Evolutionary conservation across 2,888 invertebrate genomes (phyloP), one percentile per base, ranked within the genome.

Genomic region (Clivina fossor): DNA sequence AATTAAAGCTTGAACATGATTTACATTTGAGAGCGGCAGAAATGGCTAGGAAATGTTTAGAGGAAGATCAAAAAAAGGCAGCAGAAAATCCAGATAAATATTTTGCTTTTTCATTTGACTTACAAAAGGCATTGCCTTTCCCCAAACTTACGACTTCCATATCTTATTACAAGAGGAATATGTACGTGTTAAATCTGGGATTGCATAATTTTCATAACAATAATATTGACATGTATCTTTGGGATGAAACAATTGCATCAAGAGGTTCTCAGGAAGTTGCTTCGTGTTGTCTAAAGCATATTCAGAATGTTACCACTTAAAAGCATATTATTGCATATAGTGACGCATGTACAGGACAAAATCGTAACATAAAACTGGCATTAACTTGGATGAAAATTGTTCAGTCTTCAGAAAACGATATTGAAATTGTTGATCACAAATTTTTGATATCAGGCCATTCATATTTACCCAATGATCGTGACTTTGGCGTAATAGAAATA

Each of bases 211-310:
- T 66, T 60, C 62, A 64, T 56, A 56, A 62, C 37, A 49, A 64
- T 56, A 60, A 60, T 57, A 63, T 60, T 49, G 58, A 64, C 33
- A 67, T 66, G 64, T 63, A 66, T 57, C 61, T 60, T 37, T 66
- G 64, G 65, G 62, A 65, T 56, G 66, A 66, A 64, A 64, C 64
- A 35, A 63, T 53, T 57, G 65, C 62, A 49, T 67, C 64, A 51
- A 66, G 65, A 60, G 64, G 64, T 56, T 37, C 63, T 41, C 63
- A 65, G 54, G 58, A 60, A 62, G 54, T 64, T 51, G 58, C 59
- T 41, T 58, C 58, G 28, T 61, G 51, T 44, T 43, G 59, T 49
- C 49, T 61, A 49, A 58, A 60, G 56, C 57, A 61, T 32, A 56
- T 57, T 48, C 57, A 60, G 49, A 58, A 60, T 51, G 58, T 38